Evolutionary conservation across 2,888 invertebrate species (phyloP).

Genomic region (Sepioteuthis lessoniana): DNA sequence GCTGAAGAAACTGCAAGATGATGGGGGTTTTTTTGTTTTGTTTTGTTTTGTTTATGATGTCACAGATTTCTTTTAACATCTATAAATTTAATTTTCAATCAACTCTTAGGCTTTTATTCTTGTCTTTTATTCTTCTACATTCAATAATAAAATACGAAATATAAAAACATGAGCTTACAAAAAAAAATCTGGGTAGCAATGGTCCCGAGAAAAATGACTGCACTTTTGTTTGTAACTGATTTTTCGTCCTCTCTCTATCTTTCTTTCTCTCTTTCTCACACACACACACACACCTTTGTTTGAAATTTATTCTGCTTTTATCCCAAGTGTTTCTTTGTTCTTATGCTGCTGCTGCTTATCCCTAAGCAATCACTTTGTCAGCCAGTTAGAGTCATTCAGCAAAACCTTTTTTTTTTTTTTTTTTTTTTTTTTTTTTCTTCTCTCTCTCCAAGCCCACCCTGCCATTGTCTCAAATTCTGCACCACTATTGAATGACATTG

Average conservation of each 20-base stretch:
- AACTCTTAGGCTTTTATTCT: too few relatives aligned
- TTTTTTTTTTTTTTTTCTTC: not conserved
- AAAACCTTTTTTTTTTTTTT: not conserved
- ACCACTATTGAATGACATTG: conserved; percentile 20
- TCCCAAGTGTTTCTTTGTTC: conserved; percentile 4
- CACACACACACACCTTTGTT: not conserved
- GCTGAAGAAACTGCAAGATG: too few relatives aligned
- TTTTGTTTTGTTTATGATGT: too few relatives aligned
- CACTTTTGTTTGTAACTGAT: not conserved
- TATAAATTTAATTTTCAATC: too few relatives aligned
- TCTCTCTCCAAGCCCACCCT: not conserved
- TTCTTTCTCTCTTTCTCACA: not conserved
- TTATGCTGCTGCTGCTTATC: not conserved
- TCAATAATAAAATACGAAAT: too few relatives aligned
- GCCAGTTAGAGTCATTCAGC: not conserved
- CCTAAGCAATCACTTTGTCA: conserved; percentile 10
- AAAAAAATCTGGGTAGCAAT: not conserved
- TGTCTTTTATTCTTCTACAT: too few relatives aligned
- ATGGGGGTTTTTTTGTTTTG: too few relatives aligned
- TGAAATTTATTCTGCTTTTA: not conserved
- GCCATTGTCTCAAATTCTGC: not conserved
- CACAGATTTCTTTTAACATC: too few relatives aligned
- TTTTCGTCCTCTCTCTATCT: not conserved
- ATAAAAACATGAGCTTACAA: too few relatives aligned
- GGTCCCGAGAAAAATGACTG: not conserved